A percentile compares a stretch with the other conserved stretches of the same genome.
phyloP scores from a whole-genome alignment of 2,113 vertebrate genomes.

The Pelusios castaneus region DNA sequence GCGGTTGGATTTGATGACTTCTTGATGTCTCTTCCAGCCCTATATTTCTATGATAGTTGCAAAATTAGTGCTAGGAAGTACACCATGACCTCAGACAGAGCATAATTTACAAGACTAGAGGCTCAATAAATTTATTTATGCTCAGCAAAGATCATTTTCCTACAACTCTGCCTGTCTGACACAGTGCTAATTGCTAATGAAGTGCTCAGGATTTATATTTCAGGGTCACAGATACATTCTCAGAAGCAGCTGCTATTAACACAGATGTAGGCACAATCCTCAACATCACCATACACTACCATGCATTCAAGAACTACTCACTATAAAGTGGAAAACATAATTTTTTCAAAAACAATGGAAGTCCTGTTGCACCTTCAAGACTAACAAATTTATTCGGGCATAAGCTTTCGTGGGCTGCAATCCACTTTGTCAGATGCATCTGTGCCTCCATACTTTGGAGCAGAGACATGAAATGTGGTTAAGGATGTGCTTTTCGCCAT shows the following conservation, averaged over 20 bases:
- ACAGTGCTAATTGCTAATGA: neutral
- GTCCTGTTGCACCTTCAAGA: too few relatives aligned
- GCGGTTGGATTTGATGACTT: neutral
- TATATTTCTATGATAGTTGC: neutral
- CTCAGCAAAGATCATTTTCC: rapidly evolving
- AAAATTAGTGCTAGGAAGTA: neutral
- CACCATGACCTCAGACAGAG: neutral
- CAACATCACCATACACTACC: neutral
- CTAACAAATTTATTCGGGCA: too few relatives aligned
- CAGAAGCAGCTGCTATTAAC: neutral
- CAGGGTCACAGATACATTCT: neutral
- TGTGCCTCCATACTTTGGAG: too few relatives aligned
- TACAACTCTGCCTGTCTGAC: neutral
- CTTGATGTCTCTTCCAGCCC: neutral
- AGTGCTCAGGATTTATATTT: neutral
- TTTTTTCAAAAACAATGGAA: too few relatives aligned
- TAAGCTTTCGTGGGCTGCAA: too few relatives aligned
- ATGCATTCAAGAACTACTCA: neutral
- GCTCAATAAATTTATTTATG: neutral
- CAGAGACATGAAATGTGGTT: too few relatives aligned
- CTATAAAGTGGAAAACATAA: neutral
- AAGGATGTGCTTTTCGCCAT: too few relatives aligned
- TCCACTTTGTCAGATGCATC: too few relatives aligned
- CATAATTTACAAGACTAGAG: neutral
- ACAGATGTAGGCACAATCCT: neutral